phyloP scores from a whole-genome alignment of 2,797 vertebrate genomes.

The Mormyrops attenuatus region DNA sequence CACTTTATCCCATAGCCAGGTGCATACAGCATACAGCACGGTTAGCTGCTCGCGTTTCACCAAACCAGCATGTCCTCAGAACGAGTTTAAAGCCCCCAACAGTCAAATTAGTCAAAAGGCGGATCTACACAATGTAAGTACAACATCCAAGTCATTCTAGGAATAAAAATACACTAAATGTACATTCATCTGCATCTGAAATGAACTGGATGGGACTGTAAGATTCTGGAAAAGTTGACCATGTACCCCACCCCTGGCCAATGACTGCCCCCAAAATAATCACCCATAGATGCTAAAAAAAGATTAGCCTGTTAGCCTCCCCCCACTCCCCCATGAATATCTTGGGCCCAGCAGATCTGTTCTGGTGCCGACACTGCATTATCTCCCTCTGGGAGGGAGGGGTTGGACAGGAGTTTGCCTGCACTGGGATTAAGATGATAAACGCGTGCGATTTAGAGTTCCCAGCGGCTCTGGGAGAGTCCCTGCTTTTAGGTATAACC shows the following conservation, averaged over 20 bases:
- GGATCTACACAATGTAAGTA: neutral
- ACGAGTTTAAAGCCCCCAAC: neutral
- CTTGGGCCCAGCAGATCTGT: neutral
- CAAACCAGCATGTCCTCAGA: neutral
- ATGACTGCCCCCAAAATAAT: neutral
- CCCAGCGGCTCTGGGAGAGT: neutral
- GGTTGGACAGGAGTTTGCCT: neutral
- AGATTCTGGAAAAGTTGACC: neutral
- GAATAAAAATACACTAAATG: neutral
- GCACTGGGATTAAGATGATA: neutral
- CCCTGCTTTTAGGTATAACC: neutral
- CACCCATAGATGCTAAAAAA: neutral
- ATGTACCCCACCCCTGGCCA: neutral
- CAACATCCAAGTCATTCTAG: neutral
- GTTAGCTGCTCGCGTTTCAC: neutral
- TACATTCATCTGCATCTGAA: neutral
- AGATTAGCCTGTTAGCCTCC: neutral
- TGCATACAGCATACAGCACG: neutral
- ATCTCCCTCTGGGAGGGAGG: neutral
- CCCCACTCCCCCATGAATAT: neutral
- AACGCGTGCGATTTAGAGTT: neutral
- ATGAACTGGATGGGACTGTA: neutral
- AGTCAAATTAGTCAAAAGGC: neutral
- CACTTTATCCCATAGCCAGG: neutral
- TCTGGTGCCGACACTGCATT: neutral